A percentile compares a stretch with the other conserved stretches of the same genome.
Conservation (phyloP, 2,888 invertebrate genomes). For the Zygogramma bicolorata region DNA sequence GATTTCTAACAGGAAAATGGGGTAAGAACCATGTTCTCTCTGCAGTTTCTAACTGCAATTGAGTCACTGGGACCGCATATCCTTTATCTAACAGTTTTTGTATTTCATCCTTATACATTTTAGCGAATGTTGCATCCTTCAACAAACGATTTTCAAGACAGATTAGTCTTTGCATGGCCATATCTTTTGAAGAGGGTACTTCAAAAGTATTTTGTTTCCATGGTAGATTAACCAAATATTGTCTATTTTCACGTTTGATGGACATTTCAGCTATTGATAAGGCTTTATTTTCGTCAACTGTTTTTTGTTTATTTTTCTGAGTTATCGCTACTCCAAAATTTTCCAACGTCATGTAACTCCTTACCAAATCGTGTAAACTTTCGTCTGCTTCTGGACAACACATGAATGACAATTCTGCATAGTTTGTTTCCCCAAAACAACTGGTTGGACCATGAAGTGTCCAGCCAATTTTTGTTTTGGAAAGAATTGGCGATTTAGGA, state of each 20-base stretch:
- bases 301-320: no score
- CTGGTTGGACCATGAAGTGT: no score
- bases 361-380: no score
- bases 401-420: no score
- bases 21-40: neutral
- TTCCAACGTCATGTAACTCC: no score
- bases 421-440: constrained; percentile 9
- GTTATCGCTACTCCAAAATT: no score
- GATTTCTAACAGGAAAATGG: neutral
- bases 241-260: neutral
- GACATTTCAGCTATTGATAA: neutral
- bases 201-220: constrained; percentile 4
- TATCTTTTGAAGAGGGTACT: neutral
- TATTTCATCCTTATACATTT: no score
- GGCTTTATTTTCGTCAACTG: no score
- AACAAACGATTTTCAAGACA: constrained; percentile 14
- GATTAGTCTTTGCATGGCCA: no score
- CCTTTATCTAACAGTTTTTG: neutral
- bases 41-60: neutral
- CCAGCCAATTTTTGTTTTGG: no score
- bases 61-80: neutral
- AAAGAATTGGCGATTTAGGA: no score
- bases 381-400: no score
- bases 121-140: neutral
- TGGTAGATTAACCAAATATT: neutral